Percentiles rank a stretch among this genome's conserved stretches.
phyloP scores from a whole-genome alignment of 1,140 invertebrate genomes.

The Myzus persicae region DNA sequence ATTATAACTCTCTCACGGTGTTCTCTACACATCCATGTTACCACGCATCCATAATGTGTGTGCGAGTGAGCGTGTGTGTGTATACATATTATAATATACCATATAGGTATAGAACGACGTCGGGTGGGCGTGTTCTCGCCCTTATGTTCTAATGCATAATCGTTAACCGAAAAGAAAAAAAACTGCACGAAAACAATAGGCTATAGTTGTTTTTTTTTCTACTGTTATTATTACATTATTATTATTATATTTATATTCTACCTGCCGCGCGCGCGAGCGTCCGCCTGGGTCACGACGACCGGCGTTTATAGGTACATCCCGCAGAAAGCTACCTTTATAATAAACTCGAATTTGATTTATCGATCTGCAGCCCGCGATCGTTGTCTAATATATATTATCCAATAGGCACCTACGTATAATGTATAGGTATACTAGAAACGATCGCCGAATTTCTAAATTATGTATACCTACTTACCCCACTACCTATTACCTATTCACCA shows the following conservation, averaged over 20 bases:
- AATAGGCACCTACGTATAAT: not conserved
- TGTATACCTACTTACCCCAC: no score
- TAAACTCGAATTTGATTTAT: conserved; percentile 55
- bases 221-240: conserved; percentile 16
- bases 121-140: conserved; percentile 55
- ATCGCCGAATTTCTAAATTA: not conserved
- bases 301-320: conserved; percentile 4
- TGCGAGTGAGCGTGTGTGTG: not conserved
- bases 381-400: not conserved
- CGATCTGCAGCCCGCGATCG: not conserved
- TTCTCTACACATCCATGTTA: not conserved
- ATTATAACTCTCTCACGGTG: conserved; percentile 58
- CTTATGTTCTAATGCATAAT: conserved; percentile 32
- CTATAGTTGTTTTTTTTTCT: not conserved
- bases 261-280: no score
- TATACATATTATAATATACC: not conserved
- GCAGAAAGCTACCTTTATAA: conserved; percentile 32
- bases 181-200: conserved; percentile 47
- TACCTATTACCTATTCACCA: no score
- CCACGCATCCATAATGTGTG: not conserved
- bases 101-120: conserved; percentile 19
- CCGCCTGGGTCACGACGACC: not conserved
- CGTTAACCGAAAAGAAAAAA: conserved; percentile 50
- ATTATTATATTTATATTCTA: not conserved
- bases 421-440: not conserved